Base-by-base conservation (phyloP, 2,888 invertebrate species). In the Diplolepis rosae region DNA sequence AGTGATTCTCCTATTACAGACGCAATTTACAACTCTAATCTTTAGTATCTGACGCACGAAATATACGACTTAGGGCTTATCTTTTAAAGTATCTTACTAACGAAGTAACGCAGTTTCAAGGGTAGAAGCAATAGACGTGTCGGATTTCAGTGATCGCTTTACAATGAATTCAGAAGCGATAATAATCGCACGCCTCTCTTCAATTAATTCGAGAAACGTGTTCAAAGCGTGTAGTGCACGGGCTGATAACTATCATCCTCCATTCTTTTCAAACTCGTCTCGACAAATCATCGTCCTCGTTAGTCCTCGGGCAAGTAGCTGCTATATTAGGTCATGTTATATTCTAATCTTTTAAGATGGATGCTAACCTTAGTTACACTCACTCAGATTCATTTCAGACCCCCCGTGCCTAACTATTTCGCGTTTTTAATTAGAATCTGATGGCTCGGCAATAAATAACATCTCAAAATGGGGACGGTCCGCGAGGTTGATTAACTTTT, bases 81-180 rank as follows among this genome's bases (percentile, higher is more conserved):
- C 61, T n/a, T 61, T 61, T 4, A 61, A 61, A 61, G 61, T 61
- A 61, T 61, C 61, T 61, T 24, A 61, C 61, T 61, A 61, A 61
- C 61, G 61, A 61, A 61, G 61, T 61, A 61, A 35, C 39, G 27
- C 61, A 61, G 61, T 61, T 24, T 61, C 61, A 61, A 61, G 48
- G 18, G 22, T 48, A 22, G 48, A 22, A 7, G 61, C 61, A 61
- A 61, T 61, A 61, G 61, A 61, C 39, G 61, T 39, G 61, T 61
- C 61, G 39, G 61, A 61, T 61, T 61, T 61, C 61, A 61, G 39
- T 61, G 61, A 61, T 61, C 61, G 61, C 61, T 61, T 61, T 61
- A 61, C 61, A 61, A 61, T 61, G 61, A 61, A 61, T 61, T 61
- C 61, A 39, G n/a, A 61, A 39, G 61, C 39, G 61, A 61, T 61